Evolutionary conservation across 1,140 invertebrate genomes (phyloP).

Genomic region (Coenobita brevimanus): DNA sequence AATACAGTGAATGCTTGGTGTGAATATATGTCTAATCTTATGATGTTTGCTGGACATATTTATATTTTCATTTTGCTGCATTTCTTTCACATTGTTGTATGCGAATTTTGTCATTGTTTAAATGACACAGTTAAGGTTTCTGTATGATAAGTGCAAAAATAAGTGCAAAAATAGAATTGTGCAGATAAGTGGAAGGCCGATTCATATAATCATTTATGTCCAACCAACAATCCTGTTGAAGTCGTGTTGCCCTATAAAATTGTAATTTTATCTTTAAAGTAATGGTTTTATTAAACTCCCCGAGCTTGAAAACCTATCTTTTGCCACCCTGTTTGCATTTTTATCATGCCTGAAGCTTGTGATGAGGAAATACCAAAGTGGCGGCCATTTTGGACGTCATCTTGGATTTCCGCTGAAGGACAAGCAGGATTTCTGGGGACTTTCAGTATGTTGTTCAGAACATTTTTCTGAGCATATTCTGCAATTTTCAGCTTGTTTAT

Average conservation of each 20-base stretch:
- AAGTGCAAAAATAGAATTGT: not conserved
- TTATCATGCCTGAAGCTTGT: not conserved
- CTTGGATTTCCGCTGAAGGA: not conserved
- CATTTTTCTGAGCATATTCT: not conserved
- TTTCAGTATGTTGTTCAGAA: not conserved
- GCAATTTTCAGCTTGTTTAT: constrained; percentile 3
- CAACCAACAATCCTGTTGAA: constrained; percentile 1
- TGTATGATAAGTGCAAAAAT: constrained; percentile 3
- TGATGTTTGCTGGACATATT: no score
- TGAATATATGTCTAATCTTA: no score
- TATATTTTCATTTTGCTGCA: no score
- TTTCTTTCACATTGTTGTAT: no score
- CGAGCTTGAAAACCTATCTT: not conserved
- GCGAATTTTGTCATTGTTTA: not conserved
- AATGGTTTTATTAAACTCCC: not conserved
- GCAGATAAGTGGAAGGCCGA: constrained; percentile 1
- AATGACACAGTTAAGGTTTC: not conserved
- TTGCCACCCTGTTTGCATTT: not conserved
- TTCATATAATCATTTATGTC: constrained; percentile 3
- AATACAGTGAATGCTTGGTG: not conserved
- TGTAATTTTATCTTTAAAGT: constrained; percentile 3
- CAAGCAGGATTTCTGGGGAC: constrained; percentile 4
- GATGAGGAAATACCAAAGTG: not conserved
- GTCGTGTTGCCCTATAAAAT: not conserved
- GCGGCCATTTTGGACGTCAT: constrained; percentile 11